Evolutionary conservation across 2,888 invertebrate genomes (phyloP), one percentile per base, ranked within the genome.

Genomic region (Idaea straminata): DNA sequence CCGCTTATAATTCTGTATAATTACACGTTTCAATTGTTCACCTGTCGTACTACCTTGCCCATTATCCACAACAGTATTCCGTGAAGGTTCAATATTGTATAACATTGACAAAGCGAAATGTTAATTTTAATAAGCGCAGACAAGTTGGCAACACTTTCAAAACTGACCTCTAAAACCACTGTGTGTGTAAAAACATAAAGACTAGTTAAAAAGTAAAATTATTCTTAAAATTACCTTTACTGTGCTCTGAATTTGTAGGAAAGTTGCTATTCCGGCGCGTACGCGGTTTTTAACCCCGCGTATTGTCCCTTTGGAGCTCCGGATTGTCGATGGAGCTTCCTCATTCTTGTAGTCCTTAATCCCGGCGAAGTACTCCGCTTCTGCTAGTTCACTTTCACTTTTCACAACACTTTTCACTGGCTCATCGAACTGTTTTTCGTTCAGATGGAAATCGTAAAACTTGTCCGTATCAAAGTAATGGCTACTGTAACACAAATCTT

Each of bases 201-300:
- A 74, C 76, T 70, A 80, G 78, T 81, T 77, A 76, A 80, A 82
- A 82, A 82, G 77, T 76, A 71, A 79, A 65, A 81, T 72, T 78
- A 78, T 76, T 66, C 70, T 58, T 58, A 62, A 63, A 62, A 68
- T 71, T 91, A 98, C 98, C 96, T 97, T 98, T 71, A 95, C 95
- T 63, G 96, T 94, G 77, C 94, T 95, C 83, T 96, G 96, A 80
- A 97, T 96, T 84, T 97, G 97, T 69, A 98, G 94, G 89, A 98
- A 98, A n/a, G 98, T 98, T 62, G 97, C 98, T 79, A 99, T 98
- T 70, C 98, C 98, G 72, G 98, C 98, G 74, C 98, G 94, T 66
- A 99, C 98, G 76, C 98, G 95, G 92, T 99, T 98, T 92, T 97
- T 98, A 71, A 98, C 97, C 69, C 98, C 98, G 61, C 98, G 95